phyloP scores from a whole-genome alignment of 2,888 invertebrate species.

The Nyleta sp. region DNA sequence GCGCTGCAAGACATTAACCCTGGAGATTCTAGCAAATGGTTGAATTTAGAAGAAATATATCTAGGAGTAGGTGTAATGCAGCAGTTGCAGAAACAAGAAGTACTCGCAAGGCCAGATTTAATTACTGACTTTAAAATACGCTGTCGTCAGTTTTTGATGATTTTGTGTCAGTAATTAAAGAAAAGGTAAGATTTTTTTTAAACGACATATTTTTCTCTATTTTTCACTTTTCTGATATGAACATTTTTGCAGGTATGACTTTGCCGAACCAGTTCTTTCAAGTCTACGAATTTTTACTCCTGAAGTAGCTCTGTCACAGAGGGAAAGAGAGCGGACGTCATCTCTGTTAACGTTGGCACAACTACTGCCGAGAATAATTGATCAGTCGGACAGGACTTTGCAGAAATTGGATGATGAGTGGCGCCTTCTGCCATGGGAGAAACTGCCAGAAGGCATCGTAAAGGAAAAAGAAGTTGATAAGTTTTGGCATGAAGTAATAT shows the following conservation, averaged over 20 bases:
- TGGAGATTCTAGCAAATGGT: slow-evolving; percentile 25
- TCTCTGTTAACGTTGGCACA: slow-evolving; percentile 3
- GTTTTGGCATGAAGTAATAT: background rate
- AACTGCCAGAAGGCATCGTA: background rate
- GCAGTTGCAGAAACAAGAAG: slow-evolving; percentile 39
- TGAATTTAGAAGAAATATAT: slow-evolving; percentile 57
- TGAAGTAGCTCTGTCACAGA: slow-evolving; percentile 17
- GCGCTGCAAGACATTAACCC: slow-evolving; percentile 56
- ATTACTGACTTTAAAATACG: slow-evolving; percentile 47
- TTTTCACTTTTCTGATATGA: no score
- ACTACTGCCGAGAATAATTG: slow-evolving; percentile 25
- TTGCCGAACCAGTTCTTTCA: slow-evolving; percentile 2
- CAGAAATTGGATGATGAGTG: slow-evolving; percentile 27
- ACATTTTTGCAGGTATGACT: slow-evolving; percentile 13
- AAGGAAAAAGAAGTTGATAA: background rate
- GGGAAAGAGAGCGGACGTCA: slow-evolving; percentile 4
- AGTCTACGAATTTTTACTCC: background rate
- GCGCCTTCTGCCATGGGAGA: background rate
- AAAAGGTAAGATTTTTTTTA: slow-evolving; percentile 67
- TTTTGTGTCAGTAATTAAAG: slow-evolving; percentile 60
- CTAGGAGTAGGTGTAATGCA: slow-evolving; percentile 52
- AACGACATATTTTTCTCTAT: no score
- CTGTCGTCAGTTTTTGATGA: slow-evolving; percentile 60
- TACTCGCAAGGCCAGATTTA: slow-evolving; percentile 24
- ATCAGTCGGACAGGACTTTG: slow-evolving; percentile 10